phyloP scores from a whole-genome alignment of 2,888 invertebrate genomes.

The Pachydiplax longipennis region DNA sequence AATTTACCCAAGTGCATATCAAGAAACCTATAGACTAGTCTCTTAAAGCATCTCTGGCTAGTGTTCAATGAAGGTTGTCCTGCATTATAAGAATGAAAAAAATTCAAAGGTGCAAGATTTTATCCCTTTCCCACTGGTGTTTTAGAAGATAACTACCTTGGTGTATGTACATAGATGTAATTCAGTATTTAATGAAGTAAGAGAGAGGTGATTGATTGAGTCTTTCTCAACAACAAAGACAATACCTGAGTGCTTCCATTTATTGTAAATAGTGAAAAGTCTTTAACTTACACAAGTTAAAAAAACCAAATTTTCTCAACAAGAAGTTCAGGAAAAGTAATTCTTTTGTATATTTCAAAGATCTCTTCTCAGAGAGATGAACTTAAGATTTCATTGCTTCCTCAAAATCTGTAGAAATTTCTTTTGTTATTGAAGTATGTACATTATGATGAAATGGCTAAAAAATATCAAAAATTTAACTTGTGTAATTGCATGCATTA shows the following conservation, averaged over 20 bases:
- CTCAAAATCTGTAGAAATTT: neutral
- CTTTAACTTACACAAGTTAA: neutral
- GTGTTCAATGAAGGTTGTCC: constrained; percentile 10
- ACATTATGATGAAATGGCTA: neutral
- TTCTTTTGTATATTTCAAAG: neutral
- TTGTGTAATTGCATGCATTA: neutral
- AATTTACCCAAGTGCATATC: constrained; percentile 3
- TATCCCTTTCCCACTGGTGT: neutral
- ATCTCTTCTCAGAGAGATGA: too few relatives aligned
- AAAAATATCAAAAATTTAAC: neutral
- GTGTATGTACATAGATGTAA: constrained; percentile 30
- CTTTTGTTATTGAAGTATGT: neutral
- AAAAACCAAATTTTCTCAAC: constrained; percentile 1
- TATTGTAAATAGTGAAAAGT: constrained; percentile 31
- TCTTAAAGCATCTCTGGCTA: constrained; percentile 2
- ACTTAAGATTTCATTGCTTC: neutral
- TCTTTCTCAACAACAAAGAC: constrained; percentile 42
- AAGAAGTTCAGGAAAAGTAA: neutral
- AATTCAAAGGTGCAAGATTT: neutral
- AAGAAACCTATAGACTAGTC: neutral
- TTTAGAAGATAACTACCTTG: neutral
- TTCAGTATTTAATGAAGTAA: constrained; percentile 24
- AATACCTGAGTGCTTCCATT: constrained; percentile 46
- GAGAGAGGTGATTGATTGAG: neutral
- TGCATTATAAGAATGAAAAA: neutral